Evolutionary conservation across 1,140 invertebrate genomes (phyloP).

Genomic region (Idris sp.): DNA sequence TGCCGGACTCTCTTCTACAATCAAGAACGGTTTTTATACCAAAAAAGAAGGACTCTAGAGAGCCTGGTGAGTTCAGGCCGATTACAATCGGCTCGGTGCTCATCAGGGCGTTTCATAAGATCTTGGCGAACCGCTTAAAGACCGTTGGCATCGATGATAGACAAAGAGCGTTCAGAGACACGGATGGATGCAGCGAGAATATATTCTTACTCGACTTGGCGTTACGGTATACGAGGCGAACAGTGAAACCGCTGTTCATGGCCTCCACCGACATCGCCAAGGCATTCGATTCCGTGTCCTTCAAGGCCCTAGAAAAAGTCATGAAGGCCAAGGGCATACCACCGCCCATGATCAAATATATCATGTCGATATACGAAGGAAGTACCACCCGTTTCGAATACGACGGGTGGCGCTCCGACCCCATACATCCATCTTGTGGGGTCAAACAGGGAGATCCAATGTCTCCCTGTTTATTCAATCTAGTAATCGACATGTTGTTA

Average conservation of each 20-base stretch:
- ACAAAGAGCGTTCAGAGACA: background rate
- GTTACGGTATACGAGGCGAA: background rate
- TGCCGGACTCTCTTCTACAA: background rate
- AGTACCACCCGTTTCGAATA: background rate
- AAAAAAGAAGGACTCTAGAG: background rate
- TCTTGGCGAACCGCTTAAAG: background rate
- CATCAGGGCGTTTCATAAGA: background rate
- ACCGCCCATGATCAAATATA: background rate
- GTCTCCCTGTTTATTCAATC: too few relatives aligned
- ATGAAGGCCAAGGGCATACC: background rate
- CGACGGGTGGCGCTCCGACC: background rate
- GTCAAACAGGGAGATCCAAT: background rate
- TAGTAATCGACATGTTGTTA: too few relatives aligned
- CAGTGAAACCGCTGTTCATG: background rate
- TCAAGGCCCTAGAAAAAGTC: background rate
- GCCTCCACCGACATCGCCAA: background rate
- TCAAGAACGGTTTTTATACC: background rate
- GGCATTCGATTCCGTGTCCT: background rate
- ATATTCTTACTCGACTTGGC: background rate
- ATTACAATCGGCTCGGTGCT: background rate
- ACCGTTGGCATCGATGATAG: background rate
- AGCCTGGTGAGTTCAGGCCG: constrained; percentile 1
- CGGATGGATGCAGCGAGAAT: background rate
- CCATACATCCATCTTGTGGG: background rate
- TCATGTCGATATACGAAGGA: background rate